phyloP scores from a whole-genome alignment of 2,113 vertebrate genomes.

The Sardina pilchardus region DNA sequence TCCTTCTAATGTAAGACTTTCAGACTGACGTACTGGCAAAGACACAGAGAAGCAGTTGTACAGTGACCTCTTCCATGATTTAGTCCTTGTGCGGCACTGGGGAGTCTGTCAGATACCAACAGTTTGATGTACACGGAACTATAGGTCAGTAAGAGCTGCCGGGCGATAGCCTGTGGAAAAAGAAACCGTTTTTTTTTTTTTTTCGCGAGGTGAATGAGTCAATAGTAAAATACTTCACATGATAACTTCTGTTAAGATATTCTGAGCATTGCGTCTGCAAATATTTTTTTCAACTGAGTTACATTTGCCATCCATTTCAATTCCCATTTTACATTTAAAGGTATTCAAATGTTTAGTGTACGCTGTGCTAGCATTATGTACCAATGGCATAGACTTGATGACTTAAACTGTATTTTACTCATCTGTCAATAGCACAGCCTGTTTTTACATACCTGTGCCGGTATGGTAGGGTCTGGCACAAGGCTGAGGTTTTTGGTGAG shows the following conservation, averaged over 20 bases:
- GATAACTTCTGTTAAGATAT: not conserved
- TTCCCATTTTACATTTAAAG: not conserved
- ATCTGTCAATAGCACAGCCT: not conserved
- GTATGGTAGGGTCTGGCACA: slow-evolving; percentile 58
- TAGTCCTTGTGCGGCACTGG: slow-evolving; percentile 39
- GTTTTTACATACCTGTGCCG: slow-evolving; percentile 63
- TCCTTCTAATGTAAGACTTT: slow-evolving; percentile 59
- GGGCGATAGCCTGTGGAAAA: slow-evolving; percentile 63
- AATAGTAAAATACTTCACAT: not conserved
- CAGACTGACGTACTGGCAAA: slow-evolving; percentile 71
- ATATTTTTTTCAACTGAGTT: not conserved
- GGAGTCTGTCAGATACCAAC: slow-evolving; percentile 64
- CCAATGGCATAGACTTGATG: not conserved
- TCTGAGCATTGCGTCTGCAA: not conserved
- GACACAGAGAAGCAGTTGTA: slow-evolving; percentile 60
- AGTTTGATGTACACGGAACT: slow-evolving; percentile 73
- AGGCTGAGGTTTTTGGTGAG: slow-evolving; percentile 65
- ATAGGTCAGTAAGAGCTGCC: slow-evolving; percentile 75
- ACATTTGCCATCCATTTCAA: not conserved
- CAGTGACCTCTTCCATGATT: slow-evolving; percentile 57
- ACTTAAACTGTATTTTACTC: not conserved
- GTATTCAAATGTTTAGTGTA: not conserved
- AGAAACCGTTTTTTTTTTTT: no score
- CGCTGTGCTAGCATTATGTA: not conserved
- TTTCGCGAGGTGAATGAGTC: not conserved